A percentile compares a stretch with the other conserved stretches of the same genome.
phyloP scores from a whole-genome alignment of 2,113 vertebrate species.

The Dromas ardeola region DNA sequence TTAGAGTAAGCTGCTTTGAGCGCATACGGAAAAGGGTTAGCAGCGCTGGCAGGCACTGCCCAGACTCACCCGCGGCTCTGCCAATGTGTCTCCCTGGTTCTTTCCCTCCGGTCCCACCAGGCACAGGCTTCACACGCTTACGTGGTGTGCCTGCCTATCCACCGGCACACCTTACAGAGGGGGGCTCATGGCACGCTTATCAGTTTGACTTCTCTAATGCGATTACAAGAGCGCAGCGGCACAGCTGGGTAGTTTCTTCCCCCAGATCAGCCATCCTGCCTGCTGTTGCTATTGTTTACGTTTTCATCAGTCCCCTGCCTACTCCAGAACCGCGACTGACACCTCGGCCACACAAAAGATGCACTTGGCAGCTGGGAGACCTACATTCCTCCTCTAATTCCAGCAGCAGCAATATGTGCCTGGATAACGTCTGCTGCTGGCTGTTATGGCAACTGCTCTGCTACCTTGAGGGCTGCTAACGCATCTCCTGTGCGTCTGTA shows the following conservation, averaged over 20 bases:
- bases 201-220: neutral
- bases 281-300: neutral
- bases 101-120: accelerated
- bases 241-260: neutral
- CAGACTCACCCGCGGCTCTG: neutral
- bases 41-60: neutral
- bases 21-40: neutral
- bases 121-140: accelerated
- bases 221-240: neutral
- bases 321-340: neutral
- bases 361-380: neutral
- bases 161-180: neutral
- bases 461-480: slow-evolving; percentile 21
- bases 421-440: slow-evolving; percentile 8
- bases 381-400: neutral
- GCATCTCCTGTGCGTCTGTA: slow-evolving; percentile 4
- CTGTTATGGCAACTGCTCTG: slow-evolving; percentile 46
- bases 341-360: neutral
- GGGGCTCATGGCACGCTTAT: accelerated
- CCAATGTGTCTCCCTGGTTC: neutral
- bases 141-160: neutral
- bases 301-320: neutral
- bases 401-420: neutral
- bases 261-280: neutral
- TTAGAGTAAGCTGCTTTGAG: slow-evolving; percentile 32